phyloP scores from a whole-genome alignment of 2,888 invertebrate genomes.

The Lepidocyrtoides sp. region DNA sequence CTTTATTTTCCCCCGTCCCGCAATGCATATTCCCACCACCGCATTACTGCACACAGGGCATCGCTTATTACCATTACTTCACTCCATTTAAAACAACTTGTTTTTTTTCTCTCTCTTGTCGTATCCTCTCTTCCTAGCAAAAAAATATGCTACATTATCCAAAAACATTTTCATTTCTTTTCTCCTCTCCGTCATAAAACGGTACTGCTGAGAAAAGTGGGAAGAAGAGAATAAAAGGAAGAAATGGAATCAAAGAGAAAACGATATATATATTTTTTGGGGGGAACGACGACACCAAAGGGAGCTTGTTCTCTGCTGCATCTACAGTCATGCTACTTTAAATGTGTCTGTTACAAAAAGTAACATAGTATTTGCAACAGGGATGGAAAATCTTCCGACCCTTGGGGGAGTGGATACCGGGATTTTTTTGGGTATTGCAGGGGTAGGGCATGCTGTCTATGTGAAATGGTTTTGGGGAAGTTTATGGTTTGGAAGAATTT shows the following conservation, averaged over 20 bases:
- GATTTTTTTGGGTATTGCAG: too few relatives aligned
- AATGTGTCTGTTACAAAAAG: constrained; percentile 53
- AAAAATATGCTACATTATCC: background rate
- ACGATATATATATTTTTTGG: background rate
- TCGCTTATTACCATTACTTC: constrained; percentile 43
- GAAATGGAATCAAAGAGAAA: background rate
- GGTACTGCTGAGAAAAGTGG: background rate
- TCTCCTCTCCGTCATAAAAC: background rate
- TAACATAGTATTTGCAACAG: constrained; percentile 18
- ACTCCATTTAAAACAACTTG: constrained; percentile 30
- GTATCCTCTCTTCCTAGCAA: background rate
- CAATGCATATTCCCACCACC: constrained; percentile 40
- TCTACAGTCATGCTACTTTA: too few relatives aligned
- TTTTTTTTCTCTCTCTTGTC: background rate
- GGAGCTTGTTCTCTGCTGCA: too few relatives aligned
- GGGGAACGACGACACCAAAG: too few relatives aligned
- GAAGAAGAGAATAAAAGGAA: background rate
- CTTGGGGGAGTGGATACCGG: too few relatives aligned
- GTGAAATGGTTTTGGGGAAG: too few relatives aligned
- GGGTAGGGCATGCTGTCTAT: too few relatives aligned
- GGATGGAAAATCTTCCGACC: too few relatives aligned
- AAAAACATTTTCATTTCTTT: background rate
- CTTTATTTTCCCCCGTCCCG: background rate
- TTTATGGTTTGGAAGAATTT: too few relatives aligned
- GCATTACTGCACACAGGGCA: constrained; percentile 53